Base-by-base conservation (phyloP, 2,113 vertebrate genomes). In the Engraulis encrasicolus region DNA sequence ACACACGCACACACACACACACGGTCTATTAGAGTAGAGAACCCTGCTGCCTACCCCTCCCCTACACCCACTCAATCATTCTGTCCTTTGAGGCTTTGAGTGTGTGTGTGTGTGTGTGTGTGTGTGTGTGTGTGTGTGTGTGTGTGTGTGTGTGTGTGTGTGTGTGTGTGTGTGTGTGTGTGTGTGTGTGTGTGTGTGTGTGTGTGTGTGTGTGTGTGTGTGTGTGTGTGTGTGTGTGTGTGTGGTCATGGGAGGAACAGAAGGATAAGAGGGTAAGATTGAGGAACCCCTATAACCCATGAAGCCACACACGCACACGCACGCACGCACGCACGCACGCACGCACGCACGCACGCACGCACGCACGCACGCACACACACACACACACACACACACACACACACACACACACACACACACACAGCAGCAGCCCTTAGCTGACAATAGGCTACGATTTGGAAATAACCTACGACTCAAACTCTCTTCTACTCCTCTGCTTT, bases 181-280 rank as follows among this genome's bases (percentile, higher is more conserved):
- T n/a, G 19, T n/a, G 19, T n/a, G 19, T n/a, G 19, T n/a, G 19
- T 61, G 58, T 6, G n/a, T 61, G 58, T 27, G n/a, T 61, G 58
- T 27, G 58, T 61, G 58, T 61, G 58, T 61, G 58, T 61, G 58
- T 61, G 58, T 61, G 58, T 61, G 54, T 61, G 54, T 61, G 54
- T 61, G 54, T 61, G 54, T 61, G 54, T 61, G 54, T 61, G 54
- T 23, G 54, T 61, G 54, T 19, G 52, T 54, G 20, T 6, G 58
- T 23, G 58, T 61, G 23, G 58, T 23, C 58, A 61, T n/a, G 58
- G 58, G 27, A 20, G 52, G 52, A 14, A 61, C 58, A 23, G 58
- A 23, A 27, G 58, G 58, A 61, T 61, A 61, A 61, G 58, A 61
- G 58, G n/a, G 58, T 61, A 2, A 23, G 58, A 61, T 61, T 61